phyloP scores from a whole-genome alignment of 2,797 vertebrate genomes.

The Micropoecilia bifurca region DNA sequence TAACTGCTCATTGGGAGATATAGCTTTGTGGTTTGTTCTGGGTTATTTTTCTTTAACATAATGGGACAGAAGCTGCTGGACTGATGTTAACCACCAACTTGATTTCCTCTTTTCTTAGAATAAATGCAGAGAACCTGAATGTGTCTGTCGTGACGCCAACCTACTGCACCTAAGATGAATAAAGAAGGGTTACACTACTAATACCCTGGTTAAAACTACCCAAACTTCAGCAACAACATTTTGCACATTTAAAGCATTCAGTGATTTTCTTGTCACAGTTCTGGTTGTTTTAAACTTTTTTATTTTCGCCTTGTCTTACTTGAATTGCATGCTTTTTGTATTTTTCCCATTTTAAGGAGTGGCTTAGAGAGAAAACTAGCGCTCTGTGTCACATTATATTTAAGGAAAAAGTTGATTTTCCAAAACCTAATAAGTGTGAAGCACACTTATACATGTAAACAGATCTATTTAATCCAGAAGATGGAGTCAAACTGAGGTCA shows the following conservation, averaged over 20 bases:
- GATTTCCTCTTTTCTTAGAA: too few relatives aligned
- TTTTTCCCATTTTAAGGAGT: background rate
- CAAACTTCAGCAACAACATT: background rate
- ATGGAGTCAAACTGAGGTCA: background rate
- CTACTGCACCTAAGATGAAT: too few relatives aligned
- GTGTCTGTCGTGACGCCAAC: too few relatives aligned
- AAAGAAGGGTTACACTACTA: background rate
- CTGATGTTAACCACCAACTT: too few relatives aligned
- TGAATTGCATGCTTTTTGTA: background rate
- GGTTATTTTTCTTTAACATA: too few relatives aligned
- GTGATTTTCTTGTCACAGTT: background rate
- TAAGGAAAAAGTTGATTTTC: background rate
- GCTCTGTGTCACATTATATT: background rate
- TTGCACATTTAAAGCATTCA: background rate
- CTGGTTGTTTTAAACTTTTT: background rate
- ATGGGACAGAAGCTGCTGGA: too few relatives aligned
- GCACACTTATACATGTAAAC: background rate
- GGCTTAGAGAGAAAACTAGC: background rate
- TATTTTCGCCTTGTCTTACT: background rate
- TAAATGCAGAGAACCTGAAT: too few relatives aligned
- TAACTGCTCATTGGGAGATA: too few relatives aligned
- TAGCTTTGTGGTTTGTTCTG: too few relatives aligned
- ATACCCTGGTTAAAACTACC: background rate
- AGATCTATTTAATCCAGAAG: background rate
- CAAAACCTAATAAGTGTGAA: background rate